Evolutionary conservation across 2,797 vertebrate species (phyloP).

Genomic region (Rhincodon typus): DNA sequence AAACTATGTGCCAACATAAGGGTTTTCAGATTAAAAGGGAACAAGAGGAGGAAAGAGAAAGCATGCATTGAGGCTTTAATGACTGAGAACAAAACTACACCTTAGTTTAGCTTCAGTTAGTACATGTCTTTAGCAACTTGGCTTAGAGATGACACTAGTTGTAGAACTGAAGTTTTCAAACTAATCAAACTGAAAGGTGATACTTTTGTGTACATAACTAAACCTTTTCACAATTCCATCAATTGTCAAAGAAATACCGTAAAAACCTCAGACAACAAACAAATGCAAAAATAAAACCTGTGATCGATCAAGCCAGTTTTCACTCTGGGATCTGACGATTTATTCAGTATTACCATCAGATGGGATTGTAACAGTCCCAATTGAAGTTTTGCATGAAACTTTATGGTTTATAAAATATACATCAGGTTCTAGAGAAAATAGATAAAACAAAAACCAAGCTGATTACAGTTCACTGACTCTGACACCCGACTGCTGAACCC

Average conservation of each 20-base stretch:
- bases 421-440: no score
- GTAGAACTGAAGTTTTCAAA: not conserved
- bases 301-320: no score
- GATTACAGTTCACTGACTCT: no score
- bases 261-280: not conserved
- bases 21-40: not conserved
- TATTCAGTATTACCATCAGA: no score
- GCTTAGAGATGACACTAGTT: not conserved
- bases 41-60: not conserved
- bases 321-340: no score
- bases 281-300: not conserved
- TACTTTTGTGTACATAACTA: not conserved
- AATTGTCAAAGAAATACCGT: not conserved
- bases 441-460: no score
- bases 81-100: not conserved
- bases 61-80: not conserved
- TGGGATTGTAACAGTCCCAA: no score
- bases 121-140: not conserved
- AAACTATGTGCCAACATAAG: not conserved
- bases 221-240: not conserved
- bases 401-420: no score
- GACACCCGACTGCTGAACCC: no score
- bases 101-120: not conserved
- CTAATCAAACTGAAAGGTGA: not conserved
- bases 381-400: no score